Evolutionary conservation across 2,888 invertebrate species (phyloP).

Genomic region (Euclidia mi): DNA sequence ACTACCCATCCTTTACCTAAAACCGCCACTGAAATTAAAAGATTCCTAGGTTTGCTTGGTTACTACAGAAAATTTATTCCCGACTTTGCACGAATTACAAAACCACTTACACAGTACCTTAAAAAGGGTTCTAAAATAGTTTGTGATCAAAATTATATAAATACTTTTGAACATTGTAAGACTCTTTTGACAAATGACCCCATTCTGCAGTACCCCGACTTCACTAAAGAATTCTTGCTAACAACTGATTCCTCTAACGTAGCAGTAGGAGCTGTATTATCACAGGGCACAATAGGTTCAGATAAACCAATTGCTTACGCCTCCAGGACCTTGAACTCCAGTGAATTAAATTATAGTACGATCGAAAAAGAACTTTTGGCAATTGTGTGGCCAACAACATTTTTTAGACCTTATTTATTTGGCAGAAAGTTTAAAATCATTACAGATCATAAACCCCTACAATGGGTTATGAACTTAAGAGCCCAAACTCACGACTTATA

Average conservation of each 20-base stretch:
- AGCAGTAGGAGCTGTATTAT: constrained; percentile 26
- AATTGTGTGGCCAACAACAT: constrained; percentile 16
- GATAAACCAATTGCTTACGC: constrained; percentile 35
- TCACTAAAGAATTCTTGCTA: constrained; percentile 23
- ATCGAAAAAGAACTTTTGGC: constrained; percentile 31
- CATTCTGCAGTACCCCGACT: constrained; percentile 21
- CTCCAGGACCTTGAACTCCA: constrained; percentile 26
- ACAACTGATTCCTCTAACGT: constrained; percentile 31
- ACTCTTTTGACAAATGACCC: constrained; percentile 17
- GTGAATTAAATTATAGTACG: constrained; percentile 28
- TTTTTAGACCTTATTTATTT: constrained; percentile 7
- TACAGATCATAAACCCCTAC: constrained; percentile 28
- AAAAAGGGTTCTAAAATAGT: constrained; percentile 39
- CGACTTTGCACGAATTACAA: constrained; percentile 48
- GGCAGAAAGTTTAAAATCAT: constrained; percentile 8
- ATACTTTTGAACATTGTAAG: constrained; percentile 19
- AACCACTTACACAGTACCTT: constrained; percentile 41
- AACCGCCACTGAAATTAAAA: constrained; percentile 47
- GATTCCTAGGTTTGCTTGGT: constrained; percentile 52
- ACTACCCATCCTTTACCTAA: constrained; percentile 4
- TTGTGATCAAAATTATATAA: constrained; percentile 3
- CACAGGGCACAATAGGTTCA: constrained; percentile 23
- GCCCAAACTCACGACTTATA: constrained; percentile 19
- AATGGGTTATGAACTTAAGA: constrained; percentile 32
- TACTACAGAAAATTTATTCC: constrained; percentile 57